Percentiles rank a stretch among this genome's conserved stretches.
Evolutionary conservation across 1,140 invertebrate species (phyloP).

Genomic region (Drosophila parabipectinata): DNA sequence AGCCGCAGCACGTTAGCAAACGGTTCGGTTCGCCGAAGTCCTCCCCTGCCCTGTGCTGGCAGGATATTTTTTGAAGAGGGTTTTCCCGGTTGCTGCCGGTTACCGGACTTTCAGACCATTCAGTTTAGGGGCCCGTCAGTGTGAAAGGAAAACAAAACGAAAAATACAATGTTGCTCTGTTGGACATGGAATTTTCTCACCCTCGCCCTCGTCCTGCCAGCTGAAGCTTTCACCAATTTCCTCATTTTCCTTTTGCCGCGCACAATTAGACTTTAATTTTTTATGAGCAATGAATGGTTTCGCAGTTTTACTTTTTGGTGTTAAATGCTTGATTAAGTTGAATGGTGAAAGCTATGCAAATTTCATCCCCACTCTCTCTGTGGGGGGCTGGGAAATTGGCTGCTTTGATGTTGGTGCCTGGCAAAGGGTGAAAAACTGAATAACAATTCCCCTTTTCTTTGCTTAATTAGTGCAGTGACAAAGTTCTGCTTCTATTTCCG

Average conservation of each 20-base stretch:
- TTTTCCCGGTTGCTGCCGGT: slow-evolving; percentile 4
- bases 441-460: slow-evolving; percentile 37
- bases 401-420: slow-evolving; percentile 56
- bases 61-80: slow-evolving; percentile 46
- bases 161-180: slow-evolving; percentile 43
- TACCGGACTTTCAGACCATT: slow-evolving; percentile 12
- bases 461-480: slow-evolving; percentile 62
- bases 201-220: too few relatives aligned
- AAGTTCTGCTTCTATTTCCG: slow-evolving; percentile 38
- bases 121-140: slow-evolving; percentile 39
- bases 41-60: slow-evolving; percentile 10
- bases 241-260: slow-evolving; percentile 31
- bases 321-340: slow-evolving; percentile 78
- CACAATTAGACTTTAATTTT: slow-evolving; percentile 78
- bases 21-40: slow-evolving; percentile 39
- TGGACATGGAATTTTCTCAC: slow-evolving; percentile 17
- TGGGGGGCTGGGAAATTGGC: slow-evolving; percentile 44
- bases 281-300: slow-evolving; percentile 79
- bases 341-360: slow-evolving; percentile 63
- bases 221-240: slow-evolving; percentile 30
- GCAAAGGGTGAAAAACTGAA: slow-evolving; percentile 18
- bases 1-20: slow-evolving; percentile 50
- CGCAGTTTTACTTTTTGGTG: slow-evolving; percentile 71
- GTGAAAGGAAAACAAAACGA: slow-evolving; percentile 48
- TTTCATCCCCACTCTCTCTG: slow-evolving; percentile 22